Evolutionary conservation across 2,797 vertebrate species (phyloP), one percentile per base, ranked within the genome.

Genomic region (Naso thynnoides): DNA sequence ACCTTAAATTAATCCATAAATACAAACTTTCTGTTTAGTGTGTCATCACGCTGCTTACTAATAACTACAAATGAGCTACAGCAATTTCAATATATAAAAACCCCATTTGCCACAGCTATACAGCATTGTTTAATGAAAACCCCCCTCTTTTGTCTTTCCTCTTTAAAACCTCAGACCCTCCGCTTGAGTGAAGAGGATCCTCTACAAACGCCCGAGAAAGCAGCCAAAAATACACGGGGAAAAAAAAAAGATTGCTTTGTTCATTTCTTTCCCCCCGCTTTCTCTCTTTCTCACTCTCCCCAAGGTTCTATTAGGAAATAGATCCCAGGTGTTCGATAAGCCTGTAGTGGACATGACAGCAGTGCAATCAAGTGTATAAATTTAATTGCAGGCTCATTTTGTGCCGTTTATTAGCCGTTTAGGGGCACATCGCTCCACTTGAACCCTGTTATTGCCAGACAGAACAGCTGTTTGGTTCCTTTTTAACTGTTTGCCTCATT

Each of bases 321-420:
- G 93, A 94, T 95, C 94, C 94, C 94, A 95, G 94, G 94, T 95
- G 94, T 95, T 95, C 93, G 92, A 95, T 95, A 93, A 95, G 94
- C 91, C 93, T 92, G 93, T 94, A 94, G 92, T 95, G 93, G 94
- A 95, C 94, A 95, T 94, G 95, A 95, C 94, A 95, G 95, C 94
- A 91, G 94, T 94, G 95, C 95, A 94, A 95, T 95, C 95, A 95
- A 95, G 94, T 95, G 94, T 94, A 95, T 93, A 95, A 94, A 95
- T 95, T 95, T 95, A 95, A 95, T 95, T 95, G 94, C 94, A 92
- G 94, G 90, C 93, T 95, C 94, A 95, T 95, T 95, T 95, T 94
- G 93, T 94, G 93, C 90, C 89, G 91, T 94, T 95, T 95, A 95
- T 94, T 95, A 95, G 94, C 91, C 88, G 91, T 95, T 94, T 94